Conservation (phyloP, 2,888 invertebrate genomes). For the Pammene aurita region DNA sequence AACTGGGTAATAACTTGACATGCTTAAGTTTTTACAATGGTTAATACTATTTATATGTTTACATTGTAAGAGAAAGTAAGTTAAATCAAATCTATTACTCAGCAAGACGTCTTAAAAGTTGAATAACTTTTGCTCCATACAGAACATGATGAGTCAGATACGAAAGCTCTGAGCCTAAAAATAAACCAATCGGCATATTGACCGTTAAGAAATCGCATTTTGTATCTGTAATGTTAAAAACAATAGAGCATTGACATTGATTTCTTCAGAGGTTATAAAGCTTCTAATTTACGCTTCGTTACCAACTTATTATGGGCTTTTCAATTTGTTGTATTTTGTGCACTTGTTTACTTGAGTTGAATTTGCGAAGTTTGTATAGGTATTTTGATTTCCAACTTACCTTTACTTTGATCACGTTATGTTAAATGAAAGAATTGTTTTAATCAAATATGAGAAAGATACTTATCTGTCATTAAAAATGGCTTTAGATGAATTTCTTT, state of each 20-base stretch:
- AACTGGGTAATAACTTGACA: constrained; percentile 17
- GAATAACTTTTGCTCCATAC: constrained; percentile 27
- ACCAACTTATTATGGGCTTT: not conserved
- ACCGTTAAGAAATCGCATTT: too few species aligned
- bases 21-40: constrained; percentile 3
- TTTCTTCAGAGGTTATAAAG: constrained; percentile 10
- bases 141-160: constrained; percentile 27
- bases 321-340: not conserved
- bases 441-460: not conserved
- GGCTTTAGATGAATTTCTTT: not conserved
- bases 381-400: not conserved
- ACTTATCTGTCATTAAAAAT: constrained; percentile 19
- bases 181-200: constrained; percentile 21
- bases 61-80: constrained; percentile 33
- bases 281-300: constrained; percentile 8
- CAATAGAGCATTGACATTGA: constrained; percentile 31
- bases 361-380: not conserved
- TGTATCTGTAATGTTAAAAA: constrained; percentile 5
- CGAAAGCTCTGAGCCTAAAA: constrained; percentile 19
- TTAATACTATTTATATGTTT: constrained; percentile 20
- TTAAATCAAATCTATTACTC: constrained; percentile 26
- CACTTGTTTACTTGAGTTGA: not conserved
- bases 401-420: not conserved
- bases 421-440: not conserved
- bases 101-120: constrained; percentile 29